phyloP scores from a whole-genome alignment of 2,113 vertebrate species.

The Podarcis muralis region DNA sequence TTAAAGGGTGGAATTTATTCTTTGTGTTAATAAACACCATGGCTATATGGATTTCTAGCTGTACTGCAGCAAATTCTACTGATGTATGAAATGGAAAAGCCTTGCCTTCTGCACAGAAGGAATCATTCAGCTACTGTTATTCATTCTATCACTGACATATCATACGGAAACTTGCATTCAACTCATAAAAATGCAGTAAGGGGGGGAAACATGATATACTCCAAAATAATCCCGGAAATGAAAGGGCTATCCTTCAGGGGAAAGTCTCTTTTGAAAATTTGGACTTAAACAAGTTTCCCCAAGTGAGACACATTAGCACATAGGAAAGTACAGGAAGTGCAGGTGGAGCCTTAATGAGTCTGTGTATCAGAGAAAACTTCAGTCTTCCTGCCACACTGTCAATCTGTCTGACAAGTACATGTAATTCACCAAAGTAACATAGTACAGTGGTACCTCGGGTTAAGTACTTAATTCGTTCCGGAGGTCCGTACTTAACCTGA shows the following conservation, averaged over 20 bases:
- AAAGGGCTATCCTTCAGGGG: background rate
- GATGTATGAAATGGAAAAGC: slow-evolving; percentile 64
- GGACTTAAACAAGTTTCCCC: background rate
- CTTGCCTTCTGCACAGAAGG: background rate
- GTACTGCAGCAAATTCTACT: slow-evolving; percentile 39
- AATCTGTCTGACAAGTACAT: background rate
- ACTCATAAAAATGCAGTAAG: slow-evolving; percentile 15
- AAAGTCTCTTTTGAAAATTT: slow-evolving; percentile 10
- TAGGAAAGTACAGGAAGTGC: background rate
- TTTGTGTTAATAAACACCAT: slow-evolving; percentile 22
- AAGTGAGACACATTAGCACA: background rate
- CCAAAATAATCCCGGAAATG: background rate
- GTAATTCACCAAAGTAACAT: background rate
- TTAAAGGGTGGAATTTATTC: background rate
- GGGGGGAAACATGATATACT: background rate
- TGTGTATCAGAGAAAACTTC: background rate
- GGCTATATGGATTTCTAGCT: slow-evolving; percentile 20
- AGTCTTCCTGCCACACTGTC: background rate
- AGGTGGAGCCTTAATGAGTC: background rate
- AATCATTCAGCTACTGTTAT: slow-evolving; percentile 43
- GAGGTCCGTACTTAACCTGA: too few species aligned
- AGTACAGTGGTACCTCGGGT: too few species aligned
- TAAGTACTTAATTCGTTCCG: too few species aligned
- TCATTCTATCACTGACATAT: slow-evolving; percentile 24
- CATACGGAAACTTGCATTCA: slow-evolving; percentile 22